Evolutionary conservation across 2,113 vertebrate genomes (phyloP).

Genomic region (human): DNA sequence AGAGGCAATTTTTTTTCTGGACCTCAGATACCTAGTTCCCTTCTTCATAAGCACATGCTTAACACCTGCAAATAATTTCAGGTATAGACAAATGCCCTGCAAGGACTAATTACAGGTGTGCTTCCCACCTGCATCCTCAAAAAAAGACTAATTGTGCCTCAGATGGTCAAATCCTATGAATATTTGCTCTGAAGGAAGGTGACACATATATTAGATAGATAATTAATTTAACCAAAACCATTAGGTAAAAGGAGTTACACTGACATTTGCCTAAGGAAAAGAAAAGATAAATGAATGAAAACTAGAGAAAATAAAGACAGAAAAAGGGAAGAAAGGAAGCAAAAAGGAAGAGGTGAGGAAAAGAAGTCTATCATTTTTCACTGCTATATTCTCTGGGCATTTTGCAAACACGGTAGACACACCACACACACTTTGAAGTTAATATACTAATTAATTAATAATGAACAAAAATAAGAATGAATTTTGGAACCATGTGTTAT

Average conservation of each 20-base stretch:
- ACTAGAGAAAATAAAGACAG: neutral
- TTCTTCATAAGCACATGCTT: conserved; percentile 61
- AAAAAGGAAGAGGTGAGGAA: neutral
- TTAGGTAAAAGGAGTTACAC: neutral
- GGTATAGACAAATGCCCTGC: conserved; percentile 31
- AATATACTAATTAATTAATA: neutral
- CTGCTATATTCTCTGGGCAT: no score
- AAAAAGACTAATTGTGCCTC: conserved; percentile 58
- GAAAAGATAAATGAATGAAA: conserved; percentile 23
- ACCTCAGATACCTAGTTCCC: neutral
- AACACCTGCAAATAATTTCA: conserved; percentile 69
- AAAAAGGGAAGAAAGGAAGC: neutral
- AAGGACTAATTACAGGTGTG: conserved; percentile 61
- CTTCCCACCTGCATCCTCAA: conserved; percentile 57
- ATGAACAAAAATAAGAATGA: neutral
- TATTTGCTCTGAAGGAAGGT: neutral
- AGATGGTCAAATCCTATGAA: neutral
- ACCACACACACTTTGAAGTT: neutral
- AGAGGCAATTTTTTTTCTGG: conserved; percentile 35
- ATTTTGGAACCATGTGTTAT: neutral
- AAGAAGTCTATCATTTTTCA: neutral
- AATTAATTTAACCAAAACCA: conserved; percentile 50
- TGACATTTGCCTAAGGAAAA: neutral
- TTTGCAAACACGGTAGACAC: fast-evolving
- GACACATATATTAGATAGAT: neutral